Conservation (phyloP, 1,140 invertebrate genomes). For the Philaenus spumarius region DNA sequence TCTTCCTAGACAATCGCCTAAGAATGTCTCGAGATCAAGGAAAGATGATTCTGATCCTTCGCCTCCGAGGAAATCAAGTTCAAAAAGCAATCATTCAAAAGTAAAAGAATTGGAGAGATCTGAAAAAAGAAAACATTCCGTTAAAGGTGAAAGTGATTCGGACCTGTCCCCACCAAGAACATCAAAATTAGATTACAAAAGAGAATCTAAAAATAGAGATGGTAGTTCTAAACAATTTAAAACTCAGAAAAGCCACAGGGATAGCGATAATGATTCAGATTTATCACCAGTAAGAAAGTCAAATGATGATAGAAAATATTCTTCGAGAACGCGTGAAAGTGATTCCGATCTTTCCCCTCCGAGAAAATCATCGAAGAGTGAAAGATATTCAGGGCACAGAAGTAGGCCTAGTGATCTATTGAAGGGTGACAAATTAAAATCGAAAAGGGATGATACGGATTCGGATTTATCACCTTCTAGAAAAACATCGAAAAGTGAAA, state of each 20-base stretch:
- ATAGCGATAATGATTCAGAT: slow-evolving; percentile 17
- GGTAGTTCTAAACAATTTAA: no score
- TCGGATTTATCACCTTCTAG: slow-evolving; percentile 37
- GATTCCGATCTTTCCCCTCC: slow-evolving; percentile 32
- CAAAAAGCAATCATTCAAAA: background rate
- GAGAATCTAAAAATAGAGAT: slow-evolving; percentile 9
- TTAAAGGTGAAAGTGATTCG: slow-evolving; percentile 23
- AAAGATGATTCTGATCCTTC: slow-evolving; percentile 24
- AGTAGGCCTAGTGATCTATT: background rate
- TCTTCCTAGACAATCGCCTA: slow-evolving; percentile 20
- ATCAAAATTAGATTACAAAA: slow-evolving; percentile 9
- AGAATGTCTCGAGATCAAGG: background rate
- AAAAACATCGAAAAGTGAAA: slow-evolving; percentile 25
- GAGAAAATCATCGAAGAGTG: slow-evolving; percentile 12
- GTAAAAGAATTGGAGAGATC: slow-evolving; percentile 13
- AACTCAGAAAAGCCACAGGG: no score
- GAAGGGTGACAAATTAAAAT: background rate
- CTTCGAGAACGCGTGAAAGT: background rate
- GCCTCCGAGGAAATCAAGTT: slow-evolving; percentile 25
- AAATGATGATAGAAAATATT: background rate
- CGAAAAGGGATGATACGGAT: slow-evolving; percentile 21
- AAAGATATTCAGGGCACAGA: background rate
- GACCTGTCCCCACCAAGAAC: slow-evolving; percentile 39
- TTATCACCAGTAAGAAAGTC: slow-evolving; percentile 5
- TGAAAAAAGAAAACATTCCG: slow-evolving; percentile 19